Base-by-base conservation (phyloP, 2,888 invertebrate species). In the Malachius bipustulatus region DNA sequence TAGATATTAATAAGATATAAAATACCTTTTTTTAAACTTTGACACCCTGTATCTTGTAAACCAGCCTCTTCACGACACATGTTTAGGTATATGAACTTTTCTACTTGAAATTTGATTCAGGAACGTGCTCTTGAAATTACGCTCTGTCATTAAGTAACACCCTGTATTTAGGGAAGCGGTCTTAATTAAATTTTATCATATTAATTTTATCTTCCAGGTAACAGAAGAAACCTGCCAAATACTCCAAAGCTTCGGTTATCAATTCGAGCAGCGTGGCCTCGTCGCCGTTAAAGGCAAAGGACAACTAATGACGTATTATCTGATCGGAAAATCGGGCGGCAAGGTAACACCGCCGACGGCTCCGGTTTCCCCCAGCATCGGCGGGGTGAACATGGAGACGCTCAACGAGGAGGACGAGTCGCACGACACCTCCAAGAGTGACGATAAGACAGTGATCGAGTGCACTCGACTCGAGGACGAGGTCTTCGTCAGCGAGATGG, bases 281-380 rank as follows among this genome's bases (percentile, higher is more conserved):
- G 93, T 97, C 9, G 82, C 85, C 27, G 96, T 97, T 30, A 97
- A 97, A 64, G 96, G 96, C 47, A 97, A 96, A 65, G 96, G 96
- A 9, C 84, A 93, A 58, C 71, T 96, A 38, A 84, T 91, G 79
- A 96, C 94, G 2, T 94, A 89, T 63, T 94, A 93, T 59, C 66
- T 96, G 45, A 69, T 73, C 57, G 80, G 78, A 46, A 70, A 70
- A 56, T 62, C 64, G 3, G 59, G 57, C 15, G 46, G 46, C 9
- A 60, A 59, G 49, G 54, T 51, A n/a, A 57, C 56, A 4, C 59
- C 59, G 12, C 59, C 59, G 1, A 60, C 60, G 11, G 60, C 54
- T 3, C 60, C 60, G 4, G 54, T 58, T 2, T 59, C 59, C 2
- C 60, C 60, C 3, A 46, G 50, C 9, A 37, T 36, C 9, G 47